Conservation (phyloP, 1,140 invertebrate species). For the Nixonia krombeini region DNA sequence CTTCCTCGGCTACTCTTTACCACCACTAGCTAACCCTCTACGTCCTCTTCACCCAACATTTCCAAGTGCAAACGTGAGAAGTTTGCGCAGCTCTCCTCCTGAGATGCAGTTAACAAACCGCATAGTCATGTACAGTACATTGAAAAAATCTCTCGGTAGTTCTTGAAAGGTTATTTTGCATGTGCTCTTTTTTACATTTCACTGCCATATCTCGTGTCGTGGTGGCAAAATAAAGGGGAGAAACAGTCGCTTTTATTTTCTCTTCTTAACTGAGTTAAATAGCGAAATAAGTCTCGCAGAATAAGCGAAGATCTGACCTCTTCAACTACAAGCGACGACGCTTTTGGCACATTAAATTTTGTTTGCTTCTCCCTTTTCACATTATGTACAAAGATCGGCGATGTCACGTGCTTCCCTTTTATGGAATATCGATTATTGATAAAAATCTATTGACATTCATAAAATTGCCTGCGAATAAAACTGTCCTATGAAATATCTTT, state of each 20-base stretch:
- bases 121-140: slow-evolving; percentile 59
- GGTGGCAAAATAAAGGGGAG: not conserved
- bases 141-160: slow-evolving; percentile 58
- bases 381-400: no score
- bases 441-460: no score
- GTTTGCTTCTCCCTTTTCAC: no score
- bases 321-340: no score
- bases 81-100: slow-evolving; percentile 63
- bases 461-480: no score
- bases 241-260: slow-evolving; percentile 13
- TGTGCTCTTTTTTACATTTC: slow-evolving; percentile 50
- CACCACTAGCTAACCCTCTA: no score
- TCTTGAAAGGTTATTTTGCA: slow-evolving; percentile 64
- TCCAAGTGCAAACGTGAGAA: slow-evolving; percentile 56
- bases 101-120: slow-evolving; percentile 60
- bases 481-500: no score
- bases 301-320: slow-evolving; percentile 5
- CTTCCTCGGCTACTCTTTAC: no score
- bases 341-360: no score
- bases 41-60: slow-evolving; percentile 11
- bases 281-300: slow-evolving; percentile 14
- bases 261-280: slow-evolving; percentile 25
- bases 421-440: no score
- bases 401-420: no score
- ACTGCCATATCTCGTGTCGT: not conserved